phyloP scores from a whole-genome alignment of 2,113 vertebrate genomes.

The Argyrosomus japonicus region DNA sequence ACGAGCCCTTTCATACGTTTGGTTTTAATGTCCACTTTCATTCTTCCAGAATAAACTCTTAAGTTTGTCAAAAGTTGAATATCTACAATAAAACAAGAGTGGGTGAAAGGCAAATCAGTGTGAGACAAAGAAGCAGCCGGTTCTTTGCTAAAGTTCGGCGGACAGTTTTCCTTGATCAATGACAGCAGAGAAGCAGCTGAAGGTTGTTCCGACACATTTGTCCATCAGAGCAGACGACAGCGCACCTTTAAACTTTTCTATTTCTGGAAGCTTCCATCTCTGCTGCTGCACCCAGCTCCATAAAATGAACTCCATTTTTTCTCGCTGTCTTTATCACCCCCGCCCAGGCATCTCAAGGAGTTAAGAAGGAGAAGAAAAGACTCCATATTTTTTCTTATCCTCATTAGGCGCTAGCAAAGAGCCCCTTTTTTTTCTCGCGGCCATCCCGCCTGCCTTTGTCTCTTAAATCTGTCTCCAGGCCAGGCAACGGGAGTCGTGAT shows the following conservation, averaged over 20 bases:
- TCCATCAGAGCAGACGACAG: conserved; percentile 37
- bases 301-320: conserved; percentile 61
- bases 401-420: conserved; percentile 73
- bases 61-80: no score
- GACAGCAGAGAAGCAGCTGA: conserved; percentile 21
- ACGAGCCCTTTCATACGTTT: no score
- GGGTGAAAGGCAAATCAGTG: background rate
- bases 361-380: conserved; percentile 60
- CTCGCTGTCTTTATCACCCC: conserved; percentile 62
- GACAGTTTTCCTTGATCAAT: conserved; percentile 24
- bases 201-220: conserved; percentile 25
- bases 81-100: background rate
- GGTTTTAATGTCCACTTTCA: no score
- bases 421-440: conserved; percentile 17
- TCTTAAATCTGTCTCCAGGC: conserved; percentile 76
- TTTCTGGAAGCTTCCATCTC: conserved; percentile 51
- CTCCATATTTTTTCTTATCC: conserved; percentile 67
- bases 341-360: conserved; percentile 64
- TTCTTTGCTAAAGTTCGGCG: background rate
- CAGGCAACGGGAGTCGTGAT: conserved; percentile 59
- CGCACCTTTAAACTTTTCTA: conserved; percentile 53
- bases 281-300: conserved; percentile 33
- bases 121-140: conserved; percentile 9
- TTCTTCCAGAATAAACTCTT: no score
- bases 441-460: conserved; percentile 67